phyloP scores from a whole-genome alignment of 2,888 invertebrate genomes.

The Macrosoma leucophasiata region DNA sequence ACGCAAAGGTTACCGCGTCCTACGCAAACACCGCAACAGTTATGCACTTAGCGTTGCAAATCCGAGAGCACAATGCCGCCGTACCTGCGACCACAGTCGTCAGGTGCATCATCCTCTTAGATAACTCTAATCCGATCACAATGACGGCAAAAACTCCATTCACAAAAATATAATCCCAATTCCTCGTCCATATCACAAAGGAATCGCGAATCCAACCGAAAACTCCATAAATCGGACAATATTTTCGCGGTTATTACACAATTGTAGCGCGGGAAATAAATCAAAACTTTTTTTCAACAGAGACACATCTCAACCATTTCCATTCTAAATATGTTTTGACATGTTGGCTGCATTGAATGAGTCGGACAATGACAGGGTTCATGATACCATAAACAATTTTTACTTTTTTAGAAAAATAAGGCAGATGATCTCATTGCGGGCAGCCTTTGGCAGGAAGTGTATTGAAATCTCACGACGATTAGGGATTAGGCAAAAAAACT shows the following conservation, averaged over 20 bases:
- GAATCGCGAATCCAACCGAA: conserved; percentile 43
- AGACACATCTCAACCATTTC: conserved; percentile 29
- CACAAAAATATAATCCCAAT: conserved; percentile 61
- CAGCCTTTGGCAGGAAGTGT: conserved; percentile 56
- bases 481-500: conserved; percentile 56
- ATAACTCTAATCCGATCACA: conserved; percentile 53
- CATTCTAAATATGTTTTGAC: conserved; percentile 58
- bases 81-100: conserved; percentile 58
- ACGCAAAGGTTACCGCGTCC: conserved; percentile 31
- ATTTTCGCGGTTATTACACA: conserved; percentile 62
- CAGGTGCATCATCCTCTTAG: conserved; percentile 68
- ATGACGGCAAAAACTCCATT: conserved; percentile 54
- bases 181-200: conserved; percentile 39
- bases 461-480: conserved; percentile 70
- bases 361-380: conserved; percentile 35
- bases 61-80: conserved; percentile 35
- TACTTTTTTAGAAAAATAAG: conserved; percentile 40
- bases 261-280: conserved; percentile 32
- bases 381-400: conserved; percentile 63
- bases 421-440: conserved; percentile 52
- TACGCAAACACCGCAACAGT: conserved; percentile 52
- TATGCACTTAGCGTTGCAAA: conserved; percentile 34
- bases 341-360: conserved; percentile 48
- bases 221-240: conserved; percentile 36
- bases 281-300: conserved; percentile 30